A percentile compares a stretch with the other conserved stretches of the same genome.
Evolutionary conservation across 2,888 invertebrate species (phyloP).

Genomic region (Dexiosoma caninum): DNA sequence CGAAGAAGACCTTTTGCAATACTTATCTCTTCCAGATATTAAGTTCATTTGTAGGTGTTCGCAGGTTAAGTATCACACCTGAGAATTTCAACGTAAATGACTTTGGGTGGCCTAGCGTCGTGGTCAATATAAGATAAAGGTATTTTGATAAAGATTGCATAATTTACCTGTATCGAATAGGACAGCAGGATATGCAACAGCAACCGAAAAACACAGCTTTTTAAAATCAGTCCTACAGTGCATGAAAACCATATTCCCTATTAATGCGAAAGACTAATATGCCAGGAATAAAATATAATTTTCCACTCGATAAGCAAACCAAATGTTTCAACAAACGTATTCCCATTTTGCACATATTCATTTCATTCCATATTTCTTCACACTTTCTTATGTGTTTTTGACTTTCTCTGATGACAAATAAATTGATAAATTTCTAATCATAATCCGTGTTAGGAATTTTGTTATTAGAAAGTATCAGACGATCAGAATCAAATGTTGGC

Average conservation of each 20-base stretch:
- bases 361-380: not conserved
- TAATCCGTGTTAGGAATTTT: conserved; percentile 75
- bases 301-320: not conserved
- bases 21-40: not conserved
- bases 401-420: not conserved
- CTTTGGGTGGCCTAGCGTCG: conserved; percentile 2
- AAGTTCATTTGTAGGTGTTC: not conserved
- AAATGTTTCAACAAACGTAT: not conserved
- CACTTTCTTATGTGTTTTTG: not conserved
- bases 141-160: conserved; percentile 75
- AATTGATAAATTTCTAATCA: conserved; percentile 71
- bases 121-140: conserved; percentile 46
- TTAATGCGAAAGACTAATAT: not conserved
- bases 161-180: conserved; percentile 77
- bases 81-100: conserved; percentile 16
- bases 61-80: conserved; percentile 14
- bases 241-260: conserved; percentile 13
- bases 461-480: conserved; percentile 76
- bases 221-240: conserved; percentile 34
- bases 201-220: not conserved
- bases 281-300: not conserved
- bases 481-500: conserved; percentile 64
- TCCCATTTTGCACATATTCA: not conserved
- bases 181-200: conserved; percentile 68
- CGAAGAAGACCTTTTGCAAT: not conserved